phyloP scores from a whole-genome alignment of 2,888 invertebrate genomes.

The Archaeoteleia sp. region DNA sequence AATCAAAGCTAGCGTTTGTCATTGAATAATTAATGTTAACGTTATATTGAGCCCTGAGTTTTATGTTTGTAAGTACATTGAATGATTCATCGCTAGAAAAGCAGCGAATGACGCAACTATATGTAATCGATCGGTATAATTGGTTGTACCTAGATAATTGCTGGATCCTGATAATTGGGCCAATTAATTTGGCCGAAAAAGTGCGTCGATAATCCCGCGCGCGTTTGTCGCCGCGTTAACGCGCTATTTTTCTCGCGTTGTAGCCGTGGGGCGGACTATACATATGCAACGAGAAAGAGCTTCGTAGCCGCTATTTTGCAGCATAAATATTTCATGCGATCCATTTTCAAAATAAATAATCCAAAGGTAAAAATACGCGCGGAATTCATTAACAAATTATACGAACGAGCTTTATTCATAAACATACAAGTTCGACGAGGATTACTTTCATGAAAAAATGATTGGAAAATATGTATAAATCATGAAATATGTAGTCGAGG shows the following conservation, averaged over 20 bases:
- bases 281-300: slow-evolving; percentile 11
- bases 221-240: slow-evolving; percentile 22
- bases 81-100: slow-evolving; percentile 19
- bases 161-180: slow-evolving; percentile 71
- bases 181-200: slow-evolving; percentile 73
- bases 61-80: too few species aligned
- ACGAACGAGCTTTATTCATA: slow-evolving; percentile 9
- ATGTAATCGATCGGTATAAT: slow-evolving; percentile 71
- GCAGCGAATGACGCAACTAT: slow-evolving; percentile 27
- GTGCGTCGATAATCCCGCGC: slow-evolving; percentile 56
- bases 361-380: slow-evolving; percentile 16
- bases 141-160: slow-evolving; percentile 72
- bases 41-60: slow-evolving; percentile 6
- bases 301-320: slow-evolving; percentile 8
- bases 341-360: slow-evolving; percentile 36
- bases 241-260: slow-evolving; percentile 25
- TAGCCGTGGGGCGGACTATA: slow-evolving; percentile 13
- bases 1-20: too few species aligned
- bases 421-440: slow-evolving; percentile 18
- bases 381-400: slow-evolving; percentile 9
- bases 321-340: slow-evolving; percentile 35
- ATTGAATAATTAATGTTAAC: slow-evolving; percentile 31
- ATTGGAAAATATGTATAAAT: slow-evolving; percentile 27
- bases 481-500: slow-evolving; percentile 13
- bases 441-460: slow-evolving; percentile 17